phyloP scores from a whole-genome alignment of 2,888 invertebrate species.

The Mimachlamys varia region DNA sequence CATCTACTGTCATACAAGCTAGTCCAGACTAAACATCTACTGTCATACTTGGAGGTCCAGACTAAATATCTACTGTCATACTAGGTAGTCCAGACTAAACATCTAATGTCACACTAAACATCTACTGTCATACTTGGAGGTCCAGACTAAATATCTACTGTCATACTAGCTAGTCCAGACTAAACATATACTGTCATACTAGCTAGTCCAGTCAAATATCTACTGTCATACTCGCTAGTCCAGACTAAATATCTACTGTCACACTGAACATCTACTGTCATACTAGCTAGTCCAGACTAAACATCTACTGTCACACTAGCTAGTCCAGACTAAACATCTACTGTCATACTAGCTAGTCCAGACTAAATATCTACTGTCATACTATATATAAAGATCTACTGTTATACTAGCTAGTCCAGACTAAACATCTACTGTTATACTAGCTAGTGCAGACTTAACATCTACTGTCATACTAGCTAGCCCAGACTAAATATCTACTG shows the following conservation, averaged over 20 bases:
- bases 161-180: neutral
- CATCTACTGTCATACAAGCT: neutral
- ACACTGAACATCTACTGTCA: constrained; percentile 19
- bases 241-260: neutral
- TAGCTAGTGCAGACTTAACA: neutral
- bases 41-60: neutral
- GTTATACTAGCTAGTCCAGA: neutral
- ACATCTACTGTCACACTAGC: constrained; percentile 10
- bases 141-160: neutral
- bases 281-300: neutral
- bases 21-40: neutral
- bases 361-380: neutral
- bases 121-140: neutral
- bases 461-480: neutral
- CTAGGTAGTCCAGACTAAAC: neutral
- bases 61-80: constrained; percentile 10
- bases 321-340: neutral
- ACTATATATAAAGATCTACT: neutral
- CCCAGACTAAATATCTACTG: neutral
- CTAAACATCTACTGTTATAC: constrained; percentile 12
- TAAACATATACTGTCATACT: neutral
- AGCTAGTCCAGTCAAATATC: neutral
- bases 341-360: neutral
- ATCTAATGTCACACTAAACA: neutral
- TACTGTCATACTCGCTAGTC: neutral